Conservation (phyloP, 2,797 vertebrate genomes). For the Eurystomus glaucurus region DNA sequence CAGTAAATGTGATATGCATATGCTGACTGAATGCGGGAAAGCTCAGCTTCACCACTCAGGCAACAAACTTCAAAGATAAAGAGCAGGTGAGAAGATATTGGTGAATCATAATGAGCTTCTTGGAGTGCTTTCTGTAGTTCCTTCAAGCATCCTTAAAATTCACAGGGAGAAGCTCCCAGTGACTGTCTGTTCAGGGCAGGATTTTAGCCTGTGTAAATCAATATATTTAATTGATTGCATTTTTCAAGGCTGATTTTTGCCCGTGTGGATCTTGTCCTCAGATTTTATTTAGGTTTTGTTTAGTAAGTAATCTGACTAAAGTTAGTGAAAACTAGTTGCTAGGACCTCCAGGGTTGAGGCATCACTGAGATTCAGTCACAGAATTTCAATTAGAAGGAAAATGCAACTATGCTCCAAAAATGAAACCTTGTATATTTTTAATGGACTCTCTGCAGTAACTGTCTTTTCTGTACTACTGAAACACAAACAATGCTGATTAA, state of each 20-base stretch:
- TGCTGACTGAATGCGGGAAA: neutral
- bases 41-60: neutral
- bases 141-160: conserved; percentile 3
- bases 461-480: neutral
- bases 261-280: neutral
- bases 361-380: neutral
- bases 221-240: neutral
- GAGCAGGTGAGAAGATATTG: neutral
- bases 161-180: neutral
- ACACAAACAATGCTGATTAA: neutral
- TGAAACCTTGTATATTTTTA: neutral
- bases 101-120: conserved; percentile 3
- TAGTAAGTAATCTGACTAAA: neutral
- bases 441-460: neutral
- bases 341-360: neutral
- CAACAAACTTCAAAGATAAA: neutral
- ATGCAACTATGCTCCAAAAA: neutral
- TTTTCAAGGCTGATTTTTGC: neutral
- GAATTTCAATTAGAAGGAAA: neutral
- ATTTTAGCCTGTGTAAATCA: conserved; percentile 1
- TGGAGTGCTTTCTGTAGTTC: neutral
- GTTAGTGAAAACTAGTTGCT: neutral
- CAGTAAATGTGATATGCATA: neutral
- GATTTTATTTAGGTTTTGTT: conserved; percentile 13
- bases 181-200: neutral